Base-by-base conservation (phyloP, 1,140 invertebrate species). In the Magallana ariakensis region DNA sequence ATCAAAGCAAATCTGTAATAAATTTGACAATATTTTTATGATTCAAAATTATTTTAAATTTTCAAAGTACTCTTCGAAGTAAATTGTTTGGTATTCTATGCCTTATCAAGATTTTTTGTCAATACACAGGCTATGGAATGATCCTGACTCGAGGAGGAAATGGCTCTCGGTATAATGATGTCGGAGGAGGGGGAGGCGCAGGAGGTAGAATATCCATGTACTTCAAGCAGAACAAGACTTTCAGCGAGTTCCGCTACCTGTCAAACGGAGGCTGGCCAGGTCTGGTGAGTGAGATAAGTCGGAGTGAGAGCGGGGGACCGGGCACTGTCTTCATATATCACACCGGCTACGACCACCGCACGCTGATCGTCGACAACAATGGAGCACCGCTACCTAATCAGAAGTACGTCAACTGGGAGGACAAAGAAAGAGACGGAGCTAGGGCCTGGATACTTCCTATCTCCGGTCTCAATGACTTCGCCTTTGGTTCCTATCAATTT, bases 301-400 rank as follows among this genome's bases (percentile, higher is more conserved):
- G 91, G 83, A 88, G 85, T 55, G 84, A 85, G 22, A 85, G 75
- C 19, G 92, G 91, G 7, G 92, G 91, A 1, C 90, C 92, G 0
- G 92, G 92, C 1, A 93, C 92, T 56, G 88, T 91, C 0, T 93
- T 91, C 80, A n/a, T 93, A 10, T 93, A 92, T 62, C 91, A 93
- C 80, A 87, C 87, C 82, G 60, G 85, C 16, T 66, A 93, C 66
- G 85, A 90, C 55, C 92, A 93, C 81, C 58, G 91, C 54, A 91
- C 92, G 1, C 87, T 93, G 57, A 88, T 93, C 22, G 89, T 93
- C 55, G 91, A 93, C 86, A 93, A 93, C 84, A 87, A 91, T 84
- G 89, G 89, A 0, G 89, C 70, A 8, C 88, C 91, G 16, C 75
- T 84, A 9, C 91, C 92, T 16, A 84, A 66, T 33, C 66, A 89